These are phyloP conservation scores for Donacobius atricapilla DNA, from an alignment of 2,113 vertebrate genomes.

Conservation along the genomic window DNA sequence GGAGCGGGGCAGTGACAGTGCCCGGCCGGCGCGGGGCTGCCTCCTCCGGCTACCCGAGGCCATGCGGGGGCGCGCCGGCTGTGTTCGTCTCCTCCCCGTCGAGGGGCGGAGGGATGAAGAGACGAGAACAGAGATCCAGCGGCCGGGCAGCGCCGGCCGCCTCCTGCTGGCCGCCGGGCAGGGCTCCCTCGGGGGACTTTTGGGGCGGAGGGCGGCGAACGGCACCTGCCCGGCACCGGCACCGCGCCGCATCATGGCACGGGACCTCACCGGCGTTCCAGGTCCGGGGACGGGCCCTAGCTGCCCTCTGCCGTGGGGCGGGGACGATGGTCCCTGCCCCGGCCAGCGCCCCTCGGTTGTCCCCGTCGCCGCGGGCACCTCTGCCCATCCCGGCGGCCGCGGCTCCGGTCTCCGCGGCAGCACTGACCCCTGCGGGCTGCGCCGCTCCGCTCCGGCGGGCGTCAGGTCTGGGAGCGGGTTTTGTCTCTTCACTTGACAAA, in stretches of 20 bases:
- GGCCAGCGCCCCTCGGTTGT: background rate
- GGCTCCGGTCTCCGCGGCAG: background rate
- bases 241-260: background rate
- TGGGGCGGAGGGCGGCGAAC: background rate
- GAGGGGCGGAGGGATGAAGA: background rate
- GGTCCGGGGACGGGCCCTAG: too few relatives aligned
- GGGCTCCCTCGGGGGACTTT: too few relatives aligned
- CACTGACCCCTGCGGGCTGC: constrained; percentile 60
- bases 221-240: background rate
- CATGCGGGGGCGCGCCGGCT: background rate
- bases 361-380: background rate
- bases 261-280: background rate
- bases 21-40: background rate
- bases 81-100: background rate
- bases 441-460: background rate
- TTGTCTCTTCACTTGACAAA: accelerated
- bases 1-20: background rate
- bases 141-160: background rate
- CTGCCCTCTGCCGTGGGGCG: background rate
- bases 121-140: background rate
- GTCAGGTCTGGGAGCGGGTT: accelerated
- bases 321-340: too few relatives aligned
- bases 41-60: background rate
- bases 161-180: background rate
- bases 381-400: background rate